These are phyloP conservation scores for Nicator chloris DNA, from an alignment of 2,113 vertebrate species.

Conservation along the genomic window DNA sequence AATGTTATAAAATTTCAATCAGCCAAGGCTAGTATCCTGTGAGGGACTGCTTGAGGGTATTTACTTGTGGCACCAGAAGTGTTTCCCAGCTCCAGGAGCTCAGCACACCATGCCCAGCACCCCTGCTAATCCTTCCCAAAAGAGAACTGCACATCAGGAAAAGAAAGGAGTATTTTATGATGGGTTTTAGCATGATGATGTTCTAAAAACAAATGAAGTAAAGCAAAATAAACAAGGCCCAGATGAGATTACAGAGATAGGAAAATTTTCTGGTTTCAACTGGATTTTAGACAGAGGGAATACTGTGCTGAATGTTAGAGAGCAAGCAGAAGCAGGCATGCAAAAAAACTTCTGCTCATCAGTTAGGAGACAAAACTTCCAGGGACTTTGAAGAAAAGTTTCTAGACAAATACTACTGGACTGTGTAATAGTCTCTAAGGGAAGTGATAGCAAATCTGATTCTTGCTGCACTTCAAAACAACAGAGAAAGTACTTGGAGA, in stretches of 20 bases:
- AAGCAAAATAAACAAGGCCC: not conserved
- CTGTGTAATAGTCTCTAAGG: not conserved
- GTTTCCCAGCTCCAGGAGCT: not conserved
- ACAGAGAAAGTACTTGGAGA: not conserved
- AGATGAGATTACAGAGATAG: not conserved
- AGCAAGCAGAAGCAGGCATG: not conserved
- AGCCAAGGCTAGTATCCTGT: not conserved
- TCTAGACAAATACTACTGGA: conserved; percentile 5
- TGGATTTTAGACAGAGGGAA: not conserved
- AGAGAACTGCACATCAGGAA: not conserved
- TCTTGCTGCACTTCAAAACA: not conserved
- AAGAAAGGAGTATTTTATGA: not conserved
- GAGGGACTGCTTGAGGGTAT: not conserved
- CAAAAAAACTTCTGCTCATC: not conserved
- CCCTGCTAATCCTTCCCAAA: not conserved
- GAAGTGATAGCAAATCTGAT: not conserved
- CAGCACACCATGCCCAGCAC: not conserved
- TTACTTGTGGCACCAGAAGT: not conserved
- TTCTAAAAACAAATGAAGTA: not conserved
- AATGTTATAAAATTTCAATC: not conserved
- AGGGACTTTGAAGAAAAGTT: not conserved
- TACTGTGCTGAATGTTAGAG: not conserved
- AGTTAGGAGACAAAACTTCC: not conserved
- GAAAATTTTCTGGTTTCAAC: not conserved
- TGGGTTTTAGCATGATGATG: not conserved